Evolutionary conservation across 2,888 invertebrate species (phyloP).

Genomic region (Leptura quadrifasciata): DNA sequence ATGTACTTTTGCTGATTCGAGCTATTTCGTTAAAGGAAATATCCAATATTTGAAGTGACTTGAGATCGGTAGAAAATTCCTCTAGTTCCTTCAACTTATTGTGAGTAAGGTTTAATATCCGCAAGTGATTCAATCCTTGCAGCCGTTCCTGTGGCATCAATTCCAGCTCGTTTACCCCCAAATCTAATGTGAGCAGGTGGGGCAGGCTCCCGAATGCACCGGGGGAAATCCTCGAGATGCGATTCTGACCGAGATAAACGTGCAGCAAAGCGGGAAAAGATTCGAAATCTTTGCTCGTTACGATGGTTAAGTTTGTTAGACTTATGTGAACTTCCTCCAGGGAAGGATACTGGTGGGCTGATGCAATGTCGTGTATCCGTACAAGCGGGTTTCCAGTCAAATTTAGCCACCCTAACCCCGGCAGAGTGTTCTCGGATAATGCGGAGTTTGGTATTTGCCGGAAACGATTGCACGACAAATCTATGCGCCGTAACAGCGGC

Average conservation of each 20-base stretch:
- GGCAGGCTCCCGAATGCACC: conserved; percentile 88
- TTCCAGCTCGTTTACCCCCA: conserved; percentile 89
- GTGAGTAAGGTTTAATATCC: conserved; percentile 87
- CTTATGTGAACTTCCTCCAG: conserved; percentile 87
- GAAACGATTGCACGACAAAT: conserved; percentile 87
- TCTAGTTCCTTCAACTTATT: conserved; percentile 88
- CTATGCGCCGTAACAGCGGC: conserved; percentile 82
- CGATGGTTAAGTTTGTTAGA: conserved; percentile 86
- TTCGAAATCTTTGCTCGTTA: conserved; percentile 90
- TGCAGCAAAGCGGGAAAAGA: conserved; percentile 87
- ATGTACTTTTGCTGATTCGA: conserved; percentile 84
- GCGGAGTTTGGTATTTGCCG: conserved; percentile 87
- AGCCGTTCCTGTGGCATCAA: conserved; percentile 89
- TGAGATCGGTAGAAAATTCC: conserved; percentile 87
- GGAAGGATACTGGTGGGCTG: conserved; percentile 83
- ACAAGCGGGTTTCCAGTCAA: conserved; percentile 88
- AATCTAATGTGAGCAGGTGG: conserved; percentile 85
- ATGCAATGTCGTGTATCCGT: conserved; percentile 83
- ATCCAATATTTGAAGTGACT: conserved; percentile 86
- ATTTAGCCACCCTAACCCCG: conserved; percentile 85
- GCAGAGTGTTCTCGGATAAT: conserved; percentile 84
- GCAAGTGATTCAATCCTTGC: conserved; percentile 84
- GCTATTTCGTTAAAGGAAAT: conserved; percentile 89
- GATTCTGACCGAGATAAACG: conserved; percentile 83
- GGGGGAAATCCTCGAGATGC: conserved; percentile 87